Evolutionary conservation across 2,888 invertebrate genomes (phyloP).

Genomic region (Macaria notata): DNA sequence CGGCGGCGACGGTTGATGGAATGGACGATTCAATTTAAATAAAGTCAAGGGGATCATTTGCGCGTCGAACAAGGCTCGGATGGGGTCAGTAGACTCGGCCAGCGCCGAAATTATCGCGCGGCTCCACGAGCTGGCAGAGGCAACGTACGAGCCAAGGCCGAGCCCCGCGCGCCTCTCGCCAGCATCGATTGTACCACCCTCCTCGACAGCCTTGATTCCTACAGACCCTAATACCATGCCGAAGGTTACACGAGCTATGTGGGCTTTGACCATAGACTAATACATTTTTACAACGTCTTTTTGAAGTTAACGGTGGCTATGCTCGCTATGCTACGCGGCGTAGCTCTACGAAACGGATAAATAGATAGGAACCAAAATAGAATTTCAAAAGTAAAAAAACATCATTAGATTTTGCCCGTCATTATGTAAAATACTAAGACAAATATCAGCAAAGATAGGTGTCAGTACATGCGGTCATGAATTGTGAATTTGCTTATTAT

Average conservation of each 20-base stretch:
- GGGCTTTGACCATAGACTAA: neutral
- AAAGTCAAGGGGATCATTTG: constrained; percentile 79
- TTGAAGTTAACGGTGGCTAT: neutral
- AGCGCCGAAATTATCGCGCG: constrained; percentile 78
- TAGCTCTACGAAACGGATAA: neutral
- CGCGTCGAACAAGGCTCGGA: constrained; percentile 73
- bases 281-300: neutral
- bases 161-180: constrained; percentile 29
- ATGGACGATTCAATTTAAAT: constrained; percentile 75
- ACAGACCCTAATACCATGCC: constrained; percentile 1
- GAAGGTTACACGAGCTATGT: neutral
- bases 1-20: constrained; percentile 45
- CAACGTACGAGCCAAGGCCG: constrained; percentile 77
- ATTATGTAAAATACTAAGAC: too few relatives aligned
- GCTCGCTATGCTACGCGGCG: neutral
- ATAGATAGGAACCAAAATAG: too few relatives aligned
- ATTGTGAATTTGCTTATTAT: too few relatives aligned
- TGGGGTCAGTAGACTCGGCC: constrained; percentile 78
- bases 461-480: too few relatives aligned
- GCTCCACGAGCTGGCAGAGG: constrained; percentile 68
- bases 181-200: constrained; percentile 34
- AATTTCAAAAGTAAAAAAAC: too few relatives aligned
- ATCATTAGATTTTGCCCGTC: too few relatives aligned
- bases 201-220: constrained; percentile 18
- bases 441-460: too few relatives aligned